These are phyloP conservation scores for Palloptera scutellata DNA, from an alignment of 2,888 invertebrate species.

Conservation along the genomic window DNA sequence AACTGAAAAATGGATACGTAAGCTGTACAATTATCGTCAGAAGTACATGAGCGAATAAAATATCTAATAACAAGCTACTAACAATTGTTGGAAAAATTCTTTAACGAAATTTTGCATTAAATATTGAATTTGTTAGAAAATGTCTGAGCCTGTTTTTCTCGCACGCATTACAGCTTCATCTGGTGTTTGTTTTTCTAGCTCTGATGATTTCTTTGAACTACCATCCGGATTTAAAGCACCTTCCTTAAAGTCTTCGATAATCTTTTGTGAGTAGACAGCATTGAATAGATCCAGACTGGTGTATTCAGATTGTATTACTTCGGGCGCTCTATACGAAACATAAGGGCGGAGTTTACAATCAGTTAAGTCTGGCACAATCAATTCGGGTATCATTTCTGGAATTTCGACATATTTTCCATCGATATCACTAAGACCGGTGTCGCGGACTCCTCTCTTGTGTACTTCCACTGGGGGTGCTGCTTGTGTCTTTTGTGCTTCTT, in stretches of 20 bases:
- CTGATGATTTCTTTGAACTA: slow-evolving; percentile 74
- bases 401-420: slow-evolving; percentile 70
- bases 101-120: slow-evolving; percentile 40
- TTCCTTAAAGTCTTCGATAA: slow-evolving; percentile 76
- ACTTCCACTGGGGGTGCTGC: slow-evolving; percentile 71
- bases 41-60: slow-evolving; percentile 59
- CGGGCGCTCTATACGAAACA: slow-evolving; percentile 84
- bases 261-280: slow-evolving; percentile 80
- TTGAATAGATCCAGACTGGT: slow-evolving; percentile 85
- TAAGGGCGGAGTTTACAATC: slow-evolving; percentile 90
- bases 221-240: slow-evolving; percentile 77
- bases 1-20: slow-evolving; percentile 80
- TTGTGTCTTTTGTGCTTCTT: slow-evolving; percentile 64
- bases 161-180: slow-evolving; percentile 77
- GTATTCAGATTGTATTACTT: slow-evolving; percentile 81
- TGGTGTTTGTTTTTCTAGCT: slow-evolving; percentile 74
- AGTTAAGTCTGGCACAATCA: slow-evolving; percentile 89
- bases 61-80: too few species aligned
- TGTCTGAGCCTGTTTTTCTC: slow-evolving; percentile 81
- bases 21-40: slow-evolving; percentile 71
- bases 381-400: slow-evolving; percentile 89
- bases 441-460: slow-evolving; percentile 76
- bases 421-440: slow-evolving; percentile 67
- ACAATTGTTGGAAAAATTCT: background rate
- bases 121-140: slow-evolving; percentile 67